phyloP scores from a whole-genome alignment of 2,888 invertebrate species.

The Eulithis prunata region DNA sequence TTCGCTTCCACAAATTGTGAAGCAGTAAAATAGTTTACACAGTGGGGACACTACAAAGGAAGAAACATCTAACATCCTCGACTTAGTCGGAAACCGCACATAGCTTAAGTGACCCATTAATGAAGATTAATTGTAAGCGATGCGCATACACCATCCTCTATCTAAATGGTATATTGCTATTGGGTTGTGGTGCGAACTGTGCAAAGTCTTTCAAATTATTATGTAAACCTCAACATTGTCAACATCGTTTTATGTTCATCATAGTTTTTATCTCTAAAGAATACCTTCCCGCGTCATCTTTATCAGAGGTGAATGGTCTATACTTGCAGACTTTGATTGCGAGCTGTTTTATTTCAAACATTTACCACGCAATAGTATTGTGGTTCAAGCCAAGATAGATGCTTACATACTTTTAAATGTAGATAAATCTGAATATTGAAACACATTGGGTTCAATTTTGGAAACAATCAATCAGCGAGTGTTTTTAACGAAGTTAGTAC shows the following conservation, averaged over 20 bases:
- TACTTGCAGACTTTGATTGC: too few species aligned
- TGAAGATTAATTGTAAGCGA: conserved; percentile 79
- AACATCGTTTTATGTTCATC: too few species aligned
- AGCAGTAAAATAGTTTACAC: conserved; percentile 60
- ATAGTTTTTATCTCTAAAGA: too few species aligned
- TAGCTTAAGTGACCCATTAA: conserved; percentile 73
- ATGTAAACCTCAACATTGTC: too few species aligned
- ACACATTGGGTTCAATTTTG: conserved; percentile 31
- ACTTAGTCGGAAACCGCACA: conserved; percentile 66
- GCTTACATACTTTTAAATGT: neutral
- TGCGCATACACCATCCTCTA: conserved; percentile 54
- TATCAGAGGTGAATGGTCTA: too few species aligned
- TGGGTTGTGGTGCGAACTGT: conserved; percentile 17
- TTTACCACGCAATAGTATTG: too few species aligned
- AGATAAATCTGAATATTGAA: conserved; percentile 23
- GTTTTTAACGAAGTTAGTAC: conserved; percentile 35
- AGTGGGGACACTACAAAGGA: conserved; percentile 53
- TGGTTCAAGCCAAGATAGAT: neutral
- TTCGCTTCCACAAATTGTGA: conserved; percentile 17
- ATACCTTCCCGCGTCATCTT: too few species aligned
- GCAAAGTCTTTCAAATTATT: conserved; percentile 11
- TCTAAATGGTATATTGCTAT: conserved; percentile 20
- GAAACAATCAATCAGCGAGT: conserved; percentile 39
- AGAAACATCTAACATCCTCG: conserved; percentile 54
- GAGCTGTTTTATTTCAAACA: too few species aligned